Conservation (phyloP, 1,140 invertebrate species). For the Caenorhabditis latens region DNA sequence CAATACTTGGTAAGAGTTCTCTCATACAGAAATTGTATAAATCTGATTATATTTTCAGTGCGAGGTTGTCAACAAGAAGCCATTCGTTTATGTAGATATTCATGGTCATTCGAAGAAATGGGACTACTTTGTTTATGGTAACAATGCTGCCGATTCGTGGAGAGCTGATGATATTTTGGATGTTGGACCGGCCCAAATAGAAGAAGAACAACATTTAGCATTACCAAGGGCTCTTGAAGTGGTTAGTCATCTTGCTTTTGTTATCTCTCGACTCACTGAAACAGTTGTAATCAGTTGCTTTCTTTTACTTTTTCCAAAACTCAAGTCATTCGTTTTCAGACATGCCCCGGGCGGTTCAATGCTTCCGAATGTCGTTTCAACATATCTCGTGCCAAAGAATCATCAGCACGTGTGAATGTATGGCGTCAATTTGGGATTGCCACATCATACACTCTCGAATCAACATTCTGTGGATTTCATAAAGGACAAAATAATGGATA, state of each 20-base stretch:
- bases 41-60: constrained; percentile 60
- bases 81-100: constrained; percentile 91
- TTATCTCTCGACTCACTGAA: not conserved
- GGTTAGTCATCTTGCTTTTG: not conserved
- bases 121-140: constrained; percentile 91
- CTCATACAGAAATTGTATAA: not conserved
- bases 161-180: constrained; percentile 46
- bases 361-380: constrained; percentile 84
- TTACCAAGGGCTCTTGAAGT: not conserved
- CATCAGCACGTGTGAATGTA: constrained; percentile 87
- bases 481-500: constrained; percentile 83
- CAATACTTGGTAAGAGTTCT: constrained; percentile 72
- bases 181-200: not conserved
- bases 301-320: not conserved
- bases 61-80: constrained; percentile 76
- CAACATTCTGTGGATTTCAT: constrained; percentile 88
- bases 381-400: constrained; percentile 85
- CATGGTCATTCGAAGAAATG: constrained; percentile 90
- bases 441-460: constrained; percentile 88
- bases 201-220: constrained; percentile 31
- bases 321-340: not conserved
- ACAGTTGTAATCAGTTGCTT: not conserved
- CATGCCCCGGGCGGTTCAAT: constrained; percentile 8
- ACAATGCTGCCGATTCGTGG: constrained; percentile 81
- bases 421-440: constrained; percentile 87